A percentile compares a stretch with the other conserved stretches of the same genome.
phyloP scores from a whole-genome alignment of 2,888 invertebrate genomes.

The Corbicula japonica region DNA sequence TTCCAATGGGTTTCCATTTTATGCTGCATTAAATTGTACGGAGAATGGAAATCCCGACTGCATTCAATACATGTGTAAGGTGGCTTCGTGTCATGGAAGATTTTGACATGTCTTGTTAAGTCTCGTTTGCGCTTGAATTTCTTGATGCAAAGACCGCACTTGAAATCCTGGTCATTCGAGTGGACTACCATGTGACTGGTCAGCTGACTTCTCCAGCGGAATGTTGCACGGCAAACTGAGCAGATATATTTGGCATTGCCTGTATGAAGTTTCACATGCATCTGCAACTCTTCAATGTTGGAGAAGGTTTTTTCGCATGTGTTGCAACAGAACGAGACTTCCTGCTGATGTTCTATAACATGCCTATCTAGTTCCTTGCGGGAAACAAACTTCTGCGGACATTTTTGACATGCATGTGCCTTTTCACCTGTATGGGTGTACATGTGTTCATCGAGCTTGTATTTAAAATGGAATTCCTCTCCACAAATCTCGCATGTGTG shows the following conservation, averaged over 20 bases:
- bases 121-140: slow-evolving; percentile 62
- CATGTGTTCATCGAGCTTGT: slow-evolving; percentile 64
- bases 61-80: slow-evolving; percentile 63
- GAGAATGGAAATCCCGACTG: slow-evolving; percentile 57
- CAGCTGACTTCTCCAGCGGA: slow-evolving; percentile 63
- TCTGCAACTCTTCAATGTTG: slow-evolving; percentile 57
- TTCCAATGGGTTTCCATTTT: slow-evolving; percentile 54
- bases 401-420: slow-evolving; percentile 62
- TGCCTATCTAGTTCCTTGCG: slow-evolving; percentile 61
- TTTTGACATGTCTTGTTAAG: slow-evolving; percentile 55
- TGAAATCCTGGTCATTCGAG: slow-evolving; percentile 50
- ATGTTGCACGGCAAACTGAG: slow-evolving; percentile 47
- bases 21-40: slow-evolving; percentile 52
- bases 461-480: slow-evolving; percentile 64
- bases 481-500: slow-evolving; percentile 57
- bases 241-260: slow-evolving; percentile 56
- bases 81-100: slow-evolving; percentile 64
- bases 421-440: slow-evolving; percentile 60
- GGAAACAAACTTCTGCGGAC: slow-evolving; percentile 51
- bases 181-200: slow-evolving; percentile 63
- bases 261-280: slow-evolving; percentile 58
- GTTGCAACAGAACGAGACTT: slow-evolving; percentile 62
- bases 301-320: slow-evolving; percentile 62
- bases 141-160: slow-evolving; percentile 50
- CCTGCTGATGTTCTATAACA: slow-evolving; percentile 54